Conservation (phyloP, 23 tunicate genomes). For the Trididemnum nubilum region DNA sequence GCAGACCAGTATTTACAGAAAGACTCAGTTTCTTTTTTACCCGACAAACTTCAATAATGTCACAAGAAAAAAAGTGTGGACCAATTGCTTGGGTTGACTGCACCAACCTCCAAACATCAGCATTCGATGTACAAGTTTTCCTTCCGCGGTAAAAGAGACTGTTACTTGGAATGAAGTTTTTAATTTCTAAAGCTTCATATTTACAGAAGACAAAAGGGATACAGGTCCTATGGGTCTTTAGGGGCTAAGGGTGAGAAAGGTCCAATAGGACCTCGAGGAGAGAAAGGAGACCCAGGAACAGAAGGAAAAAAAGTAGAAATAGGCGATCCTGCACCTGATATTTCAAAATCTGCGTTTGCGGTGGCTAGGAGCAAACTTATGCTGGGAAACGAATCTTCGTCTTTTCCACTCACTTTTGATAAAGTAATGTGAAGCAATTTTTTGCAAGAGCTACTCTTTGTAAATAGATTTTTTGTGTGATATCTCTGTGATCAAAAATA, state of each 20-base stretch:
- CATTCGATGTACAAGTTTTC: too few species aligned
- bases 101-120: too few species aligned
- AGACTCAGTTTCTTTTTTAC: too few species aligned
- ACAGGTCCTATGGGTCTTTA: conserved; percentile 63
- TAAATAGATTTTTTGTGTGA: neutral
- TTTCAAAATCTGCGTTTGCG: conserved; percentile 76
- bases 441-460: neutral
- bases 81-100: too few species aligned
- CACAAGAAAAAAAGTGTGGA: too few species aligned
- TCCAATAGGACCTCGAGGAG: conserved; percentile 53
- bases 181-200: too few species aligned
- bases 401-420: conserved; percentile 74
- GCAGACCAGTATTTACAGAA: too few species aligned
- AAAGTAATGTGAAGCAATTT: too few species aligned
- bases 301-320: conserved; percentile 71
- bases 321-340: conserved; percentile 80
- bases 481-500: too few species aligned
- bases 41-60: too few species aligned
- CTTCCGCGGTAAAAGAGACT: too few species aligned
- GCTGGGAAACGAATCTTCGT: conserved; percentile 75
- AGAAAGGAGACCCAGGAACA: conserved; percentile 50
- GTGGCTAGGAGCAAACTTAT: conserved; percentile 69
- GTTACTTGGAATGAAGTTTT: too few species aligned
- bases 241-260: conserved; percentile 68
- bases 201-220: conserved; percentile 69